Percentiles rank a stretch among this genome's conserved stretches.
Evolutionary conservation across 2,797 vertebrate species (phyloP).

Genomic region (Oreochromis grahami): DNA sequence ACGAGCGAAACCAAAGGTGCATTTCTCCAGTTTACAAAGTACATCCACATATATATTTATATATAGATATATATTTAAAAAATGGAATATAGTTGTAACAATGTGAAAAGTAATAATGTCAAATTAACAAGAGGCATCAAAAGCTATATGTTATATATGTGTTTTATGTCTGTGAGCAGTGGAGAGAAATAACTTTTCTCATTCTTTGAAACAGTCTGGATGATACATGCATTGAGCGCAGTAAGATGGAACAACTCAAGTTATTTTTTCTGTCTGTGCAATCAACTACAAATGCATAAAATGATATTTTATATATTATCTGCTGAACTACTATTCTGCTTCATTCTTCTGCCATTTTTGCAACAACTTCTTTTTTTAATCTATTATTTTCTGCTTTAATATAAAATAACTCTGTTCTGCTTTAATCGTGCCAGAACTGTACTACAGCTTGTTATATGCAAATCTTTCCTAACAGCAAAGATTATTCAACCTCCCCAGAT

Average conservation of each 20-base stretch:
- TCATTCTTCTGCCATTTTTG: not conserved
- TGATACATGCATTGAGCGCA: not conserved
- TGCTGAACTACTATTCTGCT: not conserved
- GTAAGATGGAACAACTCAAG: not conserved
- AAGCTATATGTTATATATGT: not conserved
- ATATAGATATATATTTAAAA: not conserved
- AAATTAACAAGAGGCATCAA: not conserved
- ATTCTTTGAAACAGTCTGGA: not conserved
- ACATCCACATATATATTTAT: not conserved
- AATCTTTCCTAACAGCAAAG: not conserved
- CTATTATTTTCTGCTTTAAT: not conserved
- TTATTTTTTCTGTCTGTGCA: not conserved
- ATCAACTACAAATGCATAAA: not conserved
- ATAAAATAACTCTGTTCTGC: not conserved
- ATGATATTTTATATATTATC: not conserved
- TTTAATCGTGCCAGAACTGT: fast-evolving
- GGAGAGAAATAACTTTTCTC: not conserved
- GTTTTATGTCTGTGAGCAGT: not conserved
- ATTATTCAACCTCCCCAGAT: constrained; percentile 2
- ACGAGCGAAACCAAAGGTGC: fast-evolving
- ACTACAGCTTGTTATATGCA: not conserved
- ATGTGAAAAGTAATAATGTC: not conserved
- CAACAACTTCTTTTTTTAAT: not conserved
- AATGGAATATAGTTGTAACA: not conserved
- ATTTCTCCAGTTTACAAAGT: not conserved